These are phyloP conservation scores for Samia ricini DNA, from an alignment of 1,140 invertebrate genomes.

Conservation along the genomic window DNA sequence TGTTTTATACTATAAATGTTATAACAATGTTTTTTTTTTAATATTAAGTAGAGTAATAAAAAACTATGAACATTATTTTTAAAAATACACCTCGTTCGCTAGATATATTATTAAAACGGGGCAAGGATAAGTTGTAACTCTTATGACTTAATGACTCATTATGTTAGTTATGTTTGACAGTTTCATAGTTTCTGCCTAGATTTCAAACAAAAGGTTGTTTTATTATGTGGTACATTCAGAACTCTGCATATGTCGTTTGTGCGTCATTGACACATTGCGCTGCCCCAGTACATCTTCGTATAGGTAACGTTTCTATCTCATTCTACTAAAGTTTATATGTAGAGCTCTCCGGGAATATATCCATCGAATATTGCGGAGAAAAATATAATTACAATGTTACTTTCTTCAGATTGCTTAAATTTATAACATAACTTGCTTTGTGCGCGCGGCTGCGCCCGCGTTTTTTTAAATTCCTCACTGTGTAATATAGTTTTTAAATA, in stretches of 20 bases:
- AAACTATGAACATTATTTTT: background rate
- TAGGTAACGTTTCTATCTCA: background rate
- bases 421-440: too few relatives aligned
- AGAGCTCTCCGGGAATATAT: background rate
- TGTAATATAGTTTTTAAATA: too few relatives aligned
- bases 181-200: constrained; percentile 21
- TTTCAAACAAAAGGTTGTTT: constrained; percentile 48
- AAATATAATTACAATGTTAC: too few relatives aligned
- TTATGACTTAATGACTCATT: constrained; percentile 26
- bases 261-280: background rate
- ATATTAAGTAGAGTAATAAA: background rate
- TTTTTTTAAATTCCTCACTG: too few relatives aligned
- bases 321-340: background rate
- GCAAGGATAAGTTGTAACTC: constrained; percentile 31
- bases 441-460: too few relatives aligned
- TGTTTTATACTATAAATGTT: background rate
- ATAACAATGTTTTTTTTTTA: background rate
- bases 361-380: too few relatives aligned
- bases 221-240: constrained; percentile 32
- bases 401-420: too few relatives aligned
- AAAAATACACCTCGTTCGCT: background rate
- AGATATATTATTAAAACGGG: constrained; percentile 8
- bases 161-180: constrained; percentile 37
- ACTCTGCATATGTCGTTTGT: background rate
- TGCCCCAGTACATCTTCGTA: background rate